Evolutionary conservation across 2,888 invertebrate species (phyloP), one percentile per base, ranked within the genome.

Genomic region (Lottia scabra): DNA sequence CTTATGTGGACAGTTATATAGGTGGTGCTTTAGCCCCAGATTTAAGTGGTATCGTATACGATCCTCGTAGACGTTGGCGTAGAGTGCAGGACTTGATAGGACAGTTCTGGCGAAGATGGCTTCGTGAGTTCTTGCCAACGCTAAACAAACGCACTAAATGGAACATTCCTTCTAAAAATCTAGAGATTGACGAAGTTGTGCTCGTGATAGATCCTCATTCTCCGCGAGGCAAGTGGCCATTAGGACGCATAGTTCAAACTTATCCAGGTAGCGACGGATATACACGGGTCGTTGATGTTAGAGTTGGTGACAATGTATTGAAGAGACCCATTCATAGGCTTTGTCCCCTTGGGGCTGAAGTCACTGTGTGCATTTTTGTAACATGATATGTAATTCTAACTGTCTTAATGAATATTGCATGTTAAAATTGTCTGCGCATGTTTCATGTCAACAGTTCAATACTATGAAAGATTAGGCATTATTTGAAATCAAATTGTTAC

Each of bases 111-210:
- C 48, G n/a, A 8, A 43, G 67, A 23, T 44, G 44, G 67, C 19
- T 67, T 16, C 43, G 67, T 26, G 67, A 67, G n/a, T 67, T 43
- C n/a, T 44, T 67, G n/a, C 67, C 67, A 16, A 38, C 26, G 10
- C 67, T 43, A 19, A 44, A 67, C 19, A 44, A n/a, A n/a, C 43
- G 19, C 12, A 16, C 12, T 19, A 67, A 45, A 46, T 67, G 67
- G 67, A 45, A 67, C 45, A 43, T n/a, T 19, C 12, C 26, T 12
- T 26, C 16, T 10, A 19, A 46, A 45, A 46, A 67, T 45, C 45
- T 67, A 16, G 45, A 45, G 45, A 46, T 13, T 13, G 46, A 16
- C 6, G 67, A 67, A 44, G 26, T 67, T 8, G 67, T 67, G 19
- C 15, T 44, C 12, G 67, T 67, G 0, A 45, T 67, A 43, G 27